A percentile compares a stretch with the other conserved stretches of the same genome.
Evolutionary conservation across 2,888 invertebrate genomes (phyloP).

Genomic region (Drosophila lutescens): DNA sequence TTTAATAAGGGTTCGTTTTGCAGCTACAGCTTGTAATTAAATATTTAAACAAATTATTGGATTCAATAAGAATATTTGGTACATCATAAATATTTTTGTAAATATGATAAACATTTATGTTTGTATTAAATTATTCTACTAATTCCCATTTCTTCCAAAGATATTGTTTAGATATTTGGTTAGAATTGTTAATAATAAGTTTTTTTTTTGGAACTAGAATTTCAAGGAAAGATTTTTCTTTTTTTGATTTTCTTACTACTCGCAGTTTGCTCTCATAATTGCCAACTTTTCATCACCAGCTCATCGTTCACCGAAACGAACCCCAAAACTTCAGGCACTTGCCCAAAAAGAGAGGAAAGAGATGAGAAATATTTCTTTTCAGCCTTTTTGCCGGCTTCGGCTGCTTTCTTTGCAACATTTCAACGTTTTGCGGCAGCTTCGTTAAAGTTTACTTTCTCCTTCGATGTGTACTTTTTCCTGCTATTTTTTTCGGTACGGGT

Average conservation of each 20-base stretch:
- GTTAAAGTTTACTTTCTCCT: constrained; percentile 78
- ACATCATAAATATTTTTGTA: too few species aligned
- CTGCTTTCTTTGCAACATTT: constrained; percentile 78
- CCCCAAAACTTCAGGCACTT: constrained; percentile 16
- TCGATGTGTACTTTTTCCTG: constrained; percentile 79
- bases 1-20: constrained; percentile 4
- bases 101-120: too few species aligned
- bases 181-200: too few species aligned
- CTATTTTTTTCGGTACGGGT: constrained; percentile 71
- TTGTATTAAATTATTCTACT: too few species aligned
- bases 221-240: neutral
- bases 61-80: too few species aligned
- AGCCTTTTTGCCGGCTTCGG: constrained; percentile 53
- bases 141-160: too few species aligned
- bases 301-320: constrained; percentile 21
- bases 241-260: neutral
- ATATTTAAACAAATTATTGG: too few species aligned
- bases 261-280: constrained; percentile 20
- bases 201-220: too few species aligned
- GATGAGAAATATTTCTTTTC: constrained; percentile 45
- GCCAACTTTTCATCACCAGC: constrained; percentile 29
- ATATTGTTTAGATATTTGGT: too few species aligned
- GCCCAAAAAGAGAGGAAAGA: constrained; percentile 33
- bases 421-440: constrained; percentile 68
- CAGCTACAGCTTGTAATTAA: too few species aligned